Percentiles rank a stretch among this genome's conserved stretches.
Conservation (phyloP, 2,888 invertebrate genomes). For the Leucozona laternaria region DNA sequence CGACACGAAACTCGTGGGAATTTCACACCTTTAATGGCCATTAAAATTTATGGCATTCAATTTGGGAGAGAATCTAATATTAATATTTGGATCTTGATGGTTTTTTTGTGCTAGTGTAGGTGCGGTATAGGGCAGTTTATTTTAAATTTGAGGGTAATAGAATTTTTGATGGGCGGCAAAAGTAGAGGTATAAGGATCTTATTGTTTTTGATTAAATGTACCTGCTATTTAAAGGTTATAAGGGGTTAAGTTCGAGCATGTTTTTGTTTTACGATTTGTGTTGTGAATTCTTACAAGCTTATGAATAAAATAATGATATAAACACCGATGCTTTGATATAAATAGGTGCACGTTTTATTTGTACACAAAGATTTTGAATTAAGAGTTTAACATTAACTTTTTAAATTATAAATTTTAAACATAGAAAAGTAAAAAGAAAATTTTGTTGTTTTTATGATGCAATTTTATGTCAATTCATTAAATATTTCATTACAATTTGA, state of each 20-base stretch:
- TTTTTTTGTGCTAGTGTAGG: no score
- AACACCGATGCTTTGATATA: no score
- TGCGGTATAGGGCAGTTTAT: background rate
- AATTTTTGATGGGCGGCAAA: constrained; percentile 2
- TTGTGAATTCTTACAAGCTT: background rate
- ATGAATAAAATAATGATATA: no score
- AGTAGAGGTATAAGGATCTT: background rate
- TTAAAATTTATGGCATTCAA: constrained; percentile 73
- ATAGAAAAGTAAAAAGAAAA: no score
- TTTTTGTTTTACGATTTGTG: background rate
- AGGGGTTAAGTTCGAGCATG: no score
- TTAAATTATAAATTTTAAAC: no score
- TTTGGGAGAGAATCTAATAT: constrained; percentile 69
- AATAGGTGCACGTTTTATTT: no score
- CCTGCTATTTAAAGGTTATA: background rate
- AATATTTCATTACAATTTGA: no score
- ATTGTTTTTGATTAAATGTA: background rate
- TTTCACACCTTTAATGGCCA: constrained; percentile 72
- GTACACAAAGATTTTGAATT: no score
- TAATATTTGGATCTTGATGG: constrained; percentile 24
- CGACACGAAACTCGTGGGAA: constrained; percentile 69
- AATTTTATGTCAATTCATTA: no score
- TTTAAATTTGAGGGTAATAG: background rate
- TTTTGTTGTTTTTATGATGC: no score
- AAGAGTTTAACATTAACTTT: no score